These are phyloP conservation scores for Leucosticte australis DNA, from an alignment of 2,113 vertebrate genomes.

Conservation along the genomic window DNA sequence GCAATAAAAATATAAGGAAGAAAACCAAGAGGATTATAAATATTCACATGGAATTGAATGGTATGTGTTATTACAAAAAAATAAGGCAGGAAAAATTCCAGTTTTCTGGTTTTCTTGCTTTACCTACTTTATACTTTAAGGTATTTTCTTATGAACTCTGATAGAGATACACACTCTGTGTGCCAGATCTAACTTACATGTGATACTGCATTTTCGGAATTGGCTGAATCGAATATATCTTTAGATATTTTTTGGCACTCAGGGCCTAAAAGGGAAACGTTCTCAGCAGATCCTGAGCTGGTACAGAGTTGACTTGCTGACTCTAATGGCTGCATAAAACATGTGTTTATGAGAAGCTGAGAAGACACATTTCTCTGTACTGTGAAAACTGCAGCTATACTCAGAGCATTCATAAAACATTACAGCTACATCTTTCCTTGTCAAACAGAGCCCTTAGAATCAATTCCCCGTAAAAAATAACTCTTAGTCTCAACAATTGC, in stretches of 20 bases:
- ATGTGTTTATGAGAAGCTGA: not conserved
- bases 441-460: not conserved
- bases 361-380: not conserved
- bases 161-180: not conserved
- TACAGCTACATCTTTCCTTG: not conserved
- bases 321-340: not conserved
- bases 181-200: not conserved
- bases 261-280: not conserved
- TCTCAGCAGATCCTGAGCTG: not conserved
- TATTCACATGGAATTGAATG: not conserved
- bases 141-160: not conserved
- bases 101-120: not conserved
- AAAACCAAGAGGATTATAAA: not conserved
- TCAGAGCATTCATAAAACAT: not conserved
- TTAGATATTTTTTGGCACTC: not conserved
- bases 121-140: not conserved
- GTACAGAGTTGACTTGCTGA: not conserved
- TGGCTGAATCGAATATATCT: not conserved
- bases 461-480: not conserved
- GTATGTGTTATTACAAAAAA: not conserved
- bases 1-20: not conserved
- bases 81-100: not conserved
- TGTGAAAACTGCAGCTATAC: not conserved
- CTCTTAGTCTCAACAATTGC: not conserved
- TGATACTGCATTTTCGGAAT: not conserved